Evolutionary conservation across 2,113 vertebrate genomes (phyloP), one percentile per base, ranked within the genome.

Genomic region (Oxygymnocypris stewartii): DNA sequence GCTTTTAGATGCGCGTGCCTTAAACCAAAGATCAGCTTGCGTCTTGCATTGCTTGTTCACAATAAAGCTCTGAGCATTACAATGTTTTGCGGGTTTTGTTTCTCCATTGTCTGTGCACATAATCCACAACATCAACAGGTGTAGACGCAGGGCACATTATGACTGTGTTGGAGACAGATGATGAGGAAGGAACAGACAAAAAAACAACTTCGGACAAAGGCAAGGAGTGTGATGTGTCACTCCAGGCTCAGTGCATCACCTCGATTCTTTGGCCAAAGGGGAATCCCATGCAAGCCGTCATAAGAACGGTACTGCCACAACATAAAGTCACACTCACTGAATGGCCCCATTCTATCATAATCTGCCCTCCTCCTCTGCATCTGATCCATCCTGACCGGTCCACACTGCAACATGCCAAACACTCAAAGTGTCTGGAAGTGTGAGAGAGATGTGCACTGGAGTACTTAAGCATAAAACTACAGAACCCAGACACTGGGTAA

Each of bases 261-360:
- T 81, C 44, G 40, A 82, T 88, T 88, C 91, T 75, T 75, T 63
- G 14, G 71, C 78, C 78, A 61, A 84, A 88, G 92, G 92, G 88
- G 42, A 13, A 88, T 47, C 85, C 54, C 82, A 61, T 61, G 57
- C 57, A 83, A 90, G 89, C 86, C 63, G 20, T 94, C 93, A 91
- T 76, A 90, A 90, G 90, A 87, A 69, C 20, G 4, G 25, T 87
- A 81, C 37, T 89, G 76, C 90, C 87, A 85, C 63, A 6, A 71
- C 89, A 92, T 92, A 65, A 84, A 91, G 88, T 87, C 88, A 92
- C 92, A 91, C 91, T 87, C 90, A 90, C 88, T 91, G 89, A 57
- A 88, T 94, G 94, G 93, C 93, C 94, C 90, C 92, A 94, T 95
- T 94, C 93, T 89, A 94, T 94, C 94, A 91, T 92, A 84, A 88